These are phyloP conservation scores for Tursiops truncatus DNA, from an alignment of 2,113 vertebrate genomes.

Conservation along the genomic window DNA sequence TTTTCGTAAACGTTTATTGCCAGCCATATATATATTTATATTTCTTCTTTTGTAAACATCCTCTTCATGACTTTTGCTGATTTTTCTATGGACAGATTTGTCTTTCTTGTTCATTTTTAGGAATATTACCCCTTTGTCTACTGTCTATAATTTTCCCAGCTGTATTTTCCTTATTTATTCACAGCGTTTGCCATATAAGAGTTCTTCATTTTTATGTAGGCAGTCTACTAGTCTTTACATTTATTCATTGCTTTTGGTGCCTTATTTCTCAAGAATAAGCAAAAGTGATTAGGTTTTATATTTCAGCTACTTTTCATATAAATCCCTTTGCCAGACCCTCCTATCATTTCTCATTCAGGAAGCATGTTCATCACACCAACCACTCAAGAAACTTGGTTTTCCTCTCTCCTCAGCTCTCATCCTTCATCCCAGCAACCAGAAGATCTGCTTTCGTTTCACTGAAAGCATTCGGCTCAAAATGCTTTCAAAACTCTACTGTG, in stretches of 20 bases:
- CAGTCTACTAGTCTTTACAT: constrained; percentile 4
- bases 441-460: not conserved
- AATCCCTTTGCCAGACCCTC: not conserved
- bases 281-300: constrained; percentile 28
- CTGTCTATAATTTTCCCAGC: constrained; percentile 17
- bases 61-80: not conserved
- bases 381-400: constrained; percentile 1
- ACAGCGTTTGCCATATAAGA: not conserved
- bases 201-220: constrained; percentile 34
- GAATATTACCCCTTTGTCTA: constrained; percentile 8
- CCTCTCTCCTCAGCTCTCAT: not conserved
- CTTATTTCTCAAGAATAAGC: not conserved
- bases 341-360: not conserved
- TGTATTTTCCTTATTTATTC: constrained; percentile 50
- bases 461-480: constrained; percentile 4
- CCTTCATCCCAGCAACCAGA: not conserved
- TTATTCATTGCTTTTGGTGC: not conserved
- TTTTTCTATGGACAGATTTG: not conserved
- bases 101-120: constrained; percentile 25
- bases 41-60: constrained; percentile 35
- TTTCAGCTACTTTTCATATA: constrained; percentile 14
- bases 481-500: not conserved
- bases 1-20: constrained; percentile 20
- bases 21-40: not conserved
- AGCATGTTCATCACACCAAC: not conserved